These are phyloP conservation scores for Aphis craccivora DNA, from an alignment of 1,140 invertebrate species.

Conservation along the genomic window DNA sequence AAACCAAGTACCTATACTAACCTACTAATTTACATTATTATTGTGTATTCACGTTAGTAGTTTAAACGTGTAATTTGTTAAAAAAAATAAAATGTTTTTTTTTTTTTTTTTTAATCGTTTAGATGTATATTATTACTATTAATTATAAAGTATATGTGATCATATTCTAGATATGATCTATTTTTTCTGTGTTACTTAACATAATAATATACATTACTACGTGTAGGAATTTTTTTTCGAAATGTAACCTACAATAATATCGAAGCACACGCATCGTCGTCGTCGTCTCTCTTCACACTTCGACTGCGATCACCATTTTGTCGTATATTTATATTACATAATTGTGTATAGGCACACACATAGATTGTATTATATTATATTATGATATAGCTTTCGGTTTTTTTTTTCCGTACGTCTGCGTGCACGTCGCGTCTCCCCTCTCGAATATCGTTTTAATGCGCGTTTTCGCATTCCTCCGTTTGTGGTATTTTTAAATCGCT, in stretches of 20 bases:
- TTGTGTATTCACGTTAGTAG: neutral
- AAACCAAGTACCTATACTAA: neutral
- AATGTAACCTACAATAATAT: conserved; percentile 16
- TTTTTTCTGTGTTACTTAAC: conserved; percentile 6
- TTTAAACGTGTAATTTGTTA: neutral
- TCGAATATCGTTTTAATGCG: neutral
- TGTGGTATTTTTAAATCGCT: neutral
- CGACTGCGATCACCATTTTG: neutral
- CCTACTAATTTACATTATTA: neutral
- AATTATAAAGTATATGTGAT: conserved; percentile 26
- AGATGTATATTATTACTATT: conserved; percentile 45
- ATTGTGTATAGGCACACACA: neutral
- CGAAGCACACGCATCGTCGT: conserved; percentile 28
- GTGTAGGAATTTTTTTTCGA: neutral
- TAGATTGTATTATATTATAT: neutral
- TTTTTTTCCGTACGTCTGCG: neutral
- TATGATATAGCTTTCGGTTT: neutral
- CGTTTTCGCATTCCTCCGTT: neutral
- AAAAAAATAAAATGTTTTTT: conserved; percentile 10
- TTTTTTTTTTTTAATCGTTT: conserved; percentile 5
- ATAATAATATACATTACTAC: neutral
- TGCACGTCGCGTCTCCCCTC: neutral
- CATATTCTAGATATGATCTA: conserved; percentile 41
- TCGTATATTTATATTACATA: neutral
- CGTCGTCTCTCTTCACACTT: conserved; percentile 1